Evolutionary conservation across 1,140 invertebrate species (phyloP), one percentile per base, ranked within the genome.

Genomic region (Aphidius ervi): DNA sequence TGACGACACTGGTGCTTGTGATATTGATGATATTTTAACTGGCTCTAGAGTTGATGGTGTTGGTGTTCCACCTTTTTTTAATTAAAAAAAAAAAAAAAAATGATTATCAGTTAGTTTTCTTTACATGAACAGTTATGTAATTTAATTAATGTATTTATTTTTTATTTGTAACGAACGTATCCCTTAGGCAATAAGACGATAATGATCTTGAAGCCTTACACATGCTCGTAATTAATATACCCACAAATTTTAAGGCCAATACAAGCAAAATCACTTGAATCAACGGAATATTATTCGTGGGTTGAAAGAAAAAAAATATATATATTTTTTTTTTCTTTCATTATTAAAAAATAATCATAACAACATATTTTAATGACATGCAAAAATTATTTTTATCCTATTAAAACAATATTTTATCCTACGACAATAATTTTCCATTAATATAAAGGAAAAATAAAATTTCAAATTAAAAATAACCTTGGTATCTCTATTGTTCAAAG

Each of bases 1-100:
- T n/a, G 46, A 47, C 5, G 58, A 42, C 20, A 46, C 45, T n/a
- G 58, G 41, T 31, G 53, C 55, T 42, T 31, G 37, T 20, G 67
- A 52, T 66, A 73, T 76, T 48, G 71, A 61, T n/a, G 73, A 31
- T 31, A 31, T 31, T 31, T 31, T 31, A 0, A 31, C 23, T 31
- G 23, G 57, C 61, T 82, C 76, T 67, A 79, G 71, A 72, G 83
- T 77, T 68, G 83, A 31, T 31, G 23, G 23, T 31, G 23, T 65
- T 23, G 83, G 79, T 46, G 82, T 82, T 68, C 82, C 83, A 72
- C 83, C 83, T 85, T 77, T 46, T 46, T 46, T 41, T 45, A 56
- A 65, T 40, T 61, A 39, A 40, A 41, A 63, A 59, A 1, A 46
- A 50, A 50, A 9, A 47, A 20, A 58, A 41, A 52, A 43, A 37